Conservation (phyloP, 2,113 vertebrate genomes). For the Microcebus murinus region DNA sequence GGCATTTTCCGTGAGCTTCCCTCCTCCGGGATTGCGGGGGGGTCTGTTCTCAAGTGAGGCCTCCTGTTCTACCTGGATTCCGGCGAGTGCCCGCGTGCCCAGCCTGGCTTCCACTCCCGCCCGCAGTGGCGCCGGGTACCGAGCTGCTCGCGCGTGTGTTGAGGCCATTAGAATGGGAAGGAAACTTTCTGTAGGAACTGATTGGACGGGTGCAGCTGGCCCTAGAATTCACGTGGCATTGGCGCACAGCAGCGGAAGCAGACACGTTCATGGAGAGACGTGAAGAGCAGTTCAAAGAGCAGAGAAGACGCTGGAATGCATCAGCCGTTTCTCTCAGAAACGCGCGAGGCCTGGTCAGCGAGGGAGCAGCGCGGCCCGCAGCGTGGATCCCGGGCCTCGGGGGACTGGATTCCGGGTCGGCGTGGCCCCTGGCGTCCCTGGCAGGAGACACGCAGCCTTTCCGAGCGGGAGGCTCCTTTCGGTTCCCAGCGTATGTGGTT, state of each 20-base stretch:
- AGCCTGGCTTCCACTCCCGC: not conserved
- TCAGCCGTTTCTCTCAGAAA: accelerated
- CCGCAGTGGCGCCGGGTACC: not conserved
- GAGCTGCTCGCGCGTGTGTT: not conserved
- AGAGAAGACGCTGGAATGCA: not conserved
- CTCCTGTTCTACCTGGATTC: not conserved
- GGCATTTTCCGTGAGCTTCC: not conserved
- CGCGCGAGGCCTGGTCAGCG: accelerated
- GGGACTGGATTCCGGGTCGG: accelerated
- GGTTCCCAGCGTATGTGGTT: not conserved
- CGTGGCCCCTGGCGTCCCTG: accelerated
- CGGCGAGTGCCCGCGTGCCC: accelerated
- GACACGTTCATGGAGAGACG: accelerated
- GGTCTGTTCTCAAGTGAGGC: not conserved
- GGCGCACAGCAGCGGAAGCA: not conserved
- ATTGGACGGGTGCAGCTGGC: not conserved
- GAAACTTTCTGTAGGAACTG: not conserved
- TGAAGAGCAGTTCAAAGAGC: not conserved
- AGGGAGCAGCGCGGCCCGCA: accelerated
- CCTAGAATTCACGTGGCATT: not conserved
- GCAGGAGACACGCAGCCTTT: not conserved
- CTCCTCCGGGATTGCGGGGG: no score
- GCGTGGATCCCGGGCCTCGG: accelerated
- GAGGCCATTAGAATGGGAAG: not conserved
- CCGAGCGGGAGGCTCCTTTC: not conserved